Base-by-base conservation (phyloP, 2,888 invertebrate genomes). In the Dusona sp. region DNA sequence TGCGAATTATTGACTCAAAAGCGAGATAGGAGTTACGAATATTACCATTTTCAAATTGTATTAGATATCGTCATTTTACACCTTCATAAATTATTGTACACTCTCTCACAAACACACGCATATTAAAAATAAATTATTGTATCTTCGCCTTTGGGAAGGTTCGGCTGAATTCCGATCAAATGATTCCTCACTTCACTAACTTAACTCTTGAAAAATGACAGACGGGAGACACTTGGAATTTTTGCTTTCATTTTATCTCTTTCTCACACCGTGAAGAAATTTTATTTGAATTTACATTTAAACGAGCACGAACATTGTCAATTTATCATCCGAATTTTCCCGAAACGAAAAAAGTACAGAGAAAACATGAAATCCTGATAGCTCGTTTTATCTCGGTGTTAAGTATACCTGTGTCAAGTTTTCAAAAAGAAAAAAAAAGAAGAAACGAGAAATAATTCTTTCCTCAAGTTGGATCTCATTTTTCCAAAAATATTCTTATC, bases 361-460 rank as follows among this genome's bases (percentile, higher is more conserved):
- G 13, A 65, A 61, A 83, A 11, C 11, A 54, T 25, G 25, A 33
- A 48, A 48, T 73, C 36, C 64, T 75, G 42, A 75, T 83, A 72
- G 75, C 64, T 74, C 75, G 72, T 77, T 83, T 73, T 86, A 77
- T 83, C 86, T 86, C 57, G 83, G 73, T 86, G 86, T 86, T 86
- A 75, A 33, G 67, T 84, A 67, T 85, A 77, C 77, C 68, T 70
- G 75, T 70, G 79, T 77, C 54, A 73, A 79, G 65, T 74, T 77
- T 84, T 22, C 19, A 72, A 65, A 51, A 79, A 73, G 11, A 61
- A 72, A 48, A 80, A 65, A 22, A n/a, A 70, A 64, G 64, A 84
- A 75, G 51, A 33, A 83, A 42, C 19, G 36, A 57, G 16, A 72
- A 70, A 72, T 9, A 33, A 79, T 79, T 75, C 42, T 16, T 86